Evolutionary conservation across 2,113 vertebrate genomes (phyloP).

Genomic region (Tupaia chinensis): DNA sequence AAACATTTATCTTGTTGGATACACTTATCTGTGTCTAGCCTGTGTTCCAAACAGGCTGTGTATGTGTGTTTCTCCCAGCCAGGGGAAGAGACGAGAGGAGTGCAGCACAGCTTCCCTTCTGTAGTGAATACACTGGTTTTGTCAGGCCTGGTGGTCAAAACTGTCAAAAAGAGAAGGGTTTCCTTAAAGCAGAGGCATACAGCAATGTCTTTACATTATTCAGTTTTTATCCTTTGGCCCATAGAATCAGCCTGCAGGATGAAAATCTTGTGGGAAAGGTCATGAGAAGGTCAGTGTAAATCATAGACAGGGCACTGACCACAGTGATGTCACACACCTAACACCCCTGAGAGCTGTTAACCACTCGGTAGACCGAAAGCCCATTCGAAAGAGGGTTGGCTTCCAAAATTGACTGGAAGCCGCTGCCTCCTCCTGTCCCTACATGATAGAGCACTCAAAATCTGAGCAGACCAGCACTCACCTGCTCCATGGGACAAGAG

Average conservation of each 20-base stretch:
- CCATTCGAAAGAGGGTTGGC: not conserved
- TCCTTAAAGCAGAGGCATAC: not conserved
- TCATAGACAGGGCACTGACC: too few relatives aligned
- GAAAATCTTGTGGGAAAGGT: not conserved
- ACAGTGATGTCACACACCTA: not conserved
- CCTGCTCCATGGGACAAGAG: not conserved
- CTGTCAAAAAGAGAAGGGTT: not conserved
- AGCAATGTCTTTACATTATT: not conserved
- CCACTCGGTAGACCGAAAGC: not conserved
- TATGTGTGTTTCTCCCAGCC: not conserved
- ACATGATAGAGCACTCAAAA: not conserved
- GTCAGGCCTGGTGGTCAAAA: not conserved
- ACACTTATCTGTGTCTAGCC: too few relatives aligned
- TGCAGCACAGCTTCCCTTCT: not conserved
- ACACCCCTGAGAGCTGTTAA: not conserved
- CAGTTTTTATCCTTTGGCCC: not conserved
- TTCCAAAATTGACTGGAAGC: not conserved
- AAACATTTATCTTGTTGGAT: not conserved
- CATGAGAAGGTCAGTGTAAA: not conserved
- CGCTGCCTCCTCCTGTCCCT: accelerated
- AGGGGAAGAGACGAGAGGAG: not conserved
- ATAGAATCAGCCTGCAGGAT: not conserved
- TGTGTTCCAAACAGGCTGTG: not conserved
- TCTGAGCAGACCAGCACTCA: not conserved
- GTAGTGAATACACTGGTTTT: not conserved